phyloP scores from a whole-genome alignment of 2,888 invertebrate species.

The Vesta saturnalis region DNA sequence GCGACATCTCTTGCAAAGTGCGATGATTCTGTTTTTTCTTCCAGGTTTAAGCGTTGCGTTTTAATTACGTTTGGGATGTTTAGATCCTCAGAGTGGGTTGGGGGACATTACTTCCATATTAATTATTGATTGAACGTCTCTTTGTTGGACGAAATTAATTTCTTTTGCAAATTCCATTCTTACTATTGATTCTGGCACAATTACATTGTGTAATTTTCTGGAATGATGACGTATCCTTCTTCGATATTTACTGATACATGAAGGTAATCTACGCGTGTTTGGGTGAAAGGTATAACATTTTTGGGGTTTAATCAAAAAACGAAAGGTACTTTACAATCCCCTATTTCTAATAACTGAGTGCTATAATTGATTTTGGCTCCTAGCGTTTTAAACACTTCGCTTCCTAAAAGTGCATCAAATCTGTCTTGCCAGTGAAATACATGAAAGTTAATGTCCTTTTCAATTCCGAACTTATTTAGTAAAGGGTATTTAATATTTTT shows the following conservation, averaged over 20 bases:
- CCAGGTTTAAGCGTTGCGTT: too few relatives aligned
- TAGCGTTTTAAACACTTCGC: slow-evolving; percentile 17
- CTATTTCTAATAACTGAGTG: slow-evolving; percentile 17
- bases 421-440: slow-evolving; percentile 15
- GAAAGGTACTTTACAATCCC: slow-evolving; percentile 14
- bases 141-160: too few relatives aligned
- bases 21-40: too few relatives aligned
- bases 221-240: slow-evolving; percentile 12
- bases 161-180: slow-evolving; percentile 17
- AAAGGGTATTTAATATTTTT: slow-evolving; percentile 15
- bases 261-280: neutral
- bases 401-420: slow-evolving; percentile 22
- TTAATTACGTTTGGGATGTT: too few relatives aligned
- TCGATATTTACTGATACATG: slow-evolving; percentile 15
- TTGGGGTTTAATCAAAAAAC: slow-evolving; percentile 7
- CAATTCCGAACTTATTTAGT: slow-evolving; percentile 22
- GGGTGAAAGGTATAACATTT: slow-evolving; percentile 13
- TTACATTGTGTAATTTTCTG: neutral
- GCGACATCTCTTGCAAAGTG: too few relatives aligned
- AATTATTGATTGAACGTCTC: too few relatives aligned
- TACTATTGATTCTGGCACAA: slow-evolving; percentile 21
- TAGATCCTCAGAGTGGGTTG: too few relatives aligned
- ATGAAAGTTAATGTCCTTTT: slow-evolving; percentile 19
- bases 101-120: too few relatives aligned
- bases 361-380: slow-evolving; percentile 26